phyloP scores from a whole-genome alignment of 2,888 invertebrate genomes.

The Barypeithes pellucidus region DNA sequence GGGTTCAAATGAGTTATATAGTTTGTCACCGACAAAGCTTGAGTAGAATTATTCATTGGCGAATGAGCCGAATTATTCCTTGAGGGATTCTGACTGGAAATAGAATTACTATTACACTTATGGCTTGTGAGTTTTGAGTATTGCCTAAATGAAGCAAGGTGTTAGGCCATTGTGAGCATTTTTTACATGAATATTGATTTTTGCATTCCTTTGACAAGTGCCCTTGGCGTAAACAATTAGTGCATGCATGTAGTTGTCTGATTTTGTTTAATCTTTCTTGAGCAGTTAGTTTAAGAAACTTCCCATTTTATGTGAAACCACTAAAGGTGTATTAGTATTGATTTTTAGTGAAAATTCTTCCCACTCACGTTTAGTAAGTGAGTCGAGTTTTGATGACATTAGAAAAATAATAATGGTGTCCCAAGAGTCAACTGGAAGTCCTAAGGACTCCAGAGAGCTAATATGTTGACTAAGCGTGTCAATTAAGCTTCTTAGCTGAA shows the following conservation, averaged over 20 bases:
- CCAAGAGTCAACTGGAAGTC: conserved; percentile 11
- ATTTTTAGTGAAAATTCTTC: conserved; percentile 28
- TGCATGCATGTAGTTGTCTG: background rate
- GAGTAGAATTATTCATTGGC: background rate
- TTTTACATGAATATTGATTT: background rate
- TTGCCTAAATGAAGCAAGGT: background rate
- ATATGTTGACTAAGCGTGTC: conserved; percentile 11
- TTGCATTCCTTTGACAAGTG: background rate
- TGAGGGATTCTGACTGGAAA: too few species aligned
- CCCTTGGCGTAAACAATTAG: conserved; percentile 6
- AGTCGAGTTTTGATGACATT: conserved; percentile 29
- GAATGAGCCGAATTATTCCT: background rate
- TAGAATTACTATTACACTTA: too few species aligned
- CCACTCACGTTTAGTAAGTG: conserved; percentile 18
- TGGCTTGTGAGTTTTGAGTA: background rate
- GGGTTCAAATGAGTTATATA: background rate
- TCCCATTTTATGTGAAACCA: too few species aligned
- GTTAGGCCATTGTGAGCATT: background rate
- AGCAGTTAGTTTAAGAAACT: background rate
- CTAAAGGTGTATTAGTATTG: background rate
- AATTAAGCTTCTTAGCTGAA: conserved; percentile 11
- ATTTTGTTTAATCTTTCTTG: background rate
- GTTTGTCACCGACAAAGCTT: conserved; percentile 2
- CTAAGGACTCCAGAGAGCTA: conserved; percentile 20
- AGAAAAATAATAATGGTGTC: conserved; percentile 25